Evolutionary conservation across 30 jellyfish, hydroid and myxozoan species (phyloP), one percentile per base, ranked within the genome.

Genomic region (Nemopilema nomurai): DNA sequence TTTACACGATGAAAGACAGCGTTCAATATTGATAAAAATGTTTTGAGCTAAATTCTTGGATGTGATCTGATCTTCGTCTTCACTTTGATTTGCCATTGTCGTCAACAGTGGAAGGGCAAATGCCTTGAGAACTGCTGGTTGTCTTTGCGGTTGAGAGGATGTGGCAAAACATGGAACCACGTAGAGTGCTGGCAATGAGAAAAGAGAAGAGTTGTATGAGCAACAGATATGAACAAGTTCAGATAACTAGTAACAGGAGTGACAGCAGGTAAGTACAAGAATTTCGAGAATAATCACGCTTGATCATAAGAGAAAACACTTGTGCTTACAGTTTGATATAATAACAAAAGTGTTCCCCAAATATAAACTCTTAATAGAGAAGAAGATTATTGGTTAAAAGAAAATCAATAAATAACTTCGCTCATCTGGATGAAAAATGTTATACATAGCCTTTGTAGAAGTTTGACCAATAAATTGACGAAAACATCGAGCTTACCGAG

Each of bases 51-150:
- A 22, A 6, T 64, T 28, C 74, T 80, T 80, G 53, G 24, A 27
- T 6, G n/a, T 20, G 23, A 18, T 52, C 31, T 30, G 69, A 32
- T 23, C 73, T 41, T 66, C 31, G 1, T 62, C 80, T 49, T 70
- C 89, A 27, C 29, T 3, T 32, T 51, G 32, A 28, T 28, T 65
- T 80, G 89, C 67, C 21, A 80, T 28, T 57, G 49, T 80, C 6
- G 63, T 66, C 31, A 80, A 63, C 75, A 80, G 41, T 28, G 89
- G 89, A 20, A 80, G 89, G 32, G 25, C 17, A 49, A 80, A 80
- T 27, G 81, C 31, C 24, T 80, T 80, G 16, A 67, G 30, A 18
- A 80, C 28, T 20, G 27, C 8, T 30, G 29, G 19, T 30, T 25
- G 69, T 19, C 70, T 4, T 31, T 80, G 21, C 29, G 89, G 67